Evolutionary conservation across 2,113 vertebrate genomes (phyloP), one percentile per base, ranked within the genome.

Genomic region (Apistogramma diplotaenia): DNA sequence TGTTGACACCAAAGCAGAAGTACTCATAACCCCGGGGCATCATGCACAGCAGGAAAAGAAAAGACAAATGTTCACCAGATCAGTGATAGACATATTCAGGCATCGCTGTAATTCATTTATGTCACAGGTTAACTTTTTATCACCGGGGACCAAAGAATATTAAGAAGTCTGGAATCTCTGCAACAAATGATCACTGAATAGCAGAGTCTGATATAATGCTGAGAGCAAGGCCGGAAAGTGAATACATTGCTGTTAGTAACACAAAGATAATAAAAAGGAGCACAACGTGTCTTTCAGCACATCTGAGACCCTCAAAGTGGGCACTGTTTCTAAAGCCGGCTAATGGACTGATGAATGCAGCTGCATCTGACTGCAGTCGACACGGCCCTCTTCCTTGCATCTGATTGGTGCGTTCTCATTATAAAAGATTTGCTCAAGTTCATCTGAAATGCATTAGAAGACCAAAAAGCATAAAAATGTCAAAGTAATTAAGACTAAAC

Each of bases 271-370:
- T 46, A 49, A 77, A 82, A 65, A 80, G 40, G 65, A 60, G 59
- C 9, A 46, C 25, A 43, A 81, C 21, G 75, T 13, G 57, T 74
- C n/a, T 79, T 40, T 73, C 16, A 81, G 54, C 78, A 81, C 75
- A 80, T 72, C 57, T 35, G 55, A 79, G 53, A 74, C 31, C 12
- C 67, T 73, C n/a, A 67, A 62, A 83, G 51, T 85, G 67, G 11
- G 81, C 55, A 51, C 16, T 31, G 40, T 80, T 77, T 86, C 70
- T 78, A 74, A 71, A 73, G 71, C 16, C 82, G 33, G 62, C 72
- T 85, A 87, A 91, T 90, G 86, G 88, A 90, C 56, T 5, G 18
- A 56, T 86, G 84, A 85, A 91, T 88, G 76, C 33, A 75, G 54
- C 57, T 43, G 53, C 57, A 70, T 75, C 67, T 40, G 21, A 74